A percentile compares a stretch with the other conserved stretches of the same genome.
phyloP scores from a whole-genome alignment of 2,888 invertebrate species.

The Drosophila multiciliata region DNA sequence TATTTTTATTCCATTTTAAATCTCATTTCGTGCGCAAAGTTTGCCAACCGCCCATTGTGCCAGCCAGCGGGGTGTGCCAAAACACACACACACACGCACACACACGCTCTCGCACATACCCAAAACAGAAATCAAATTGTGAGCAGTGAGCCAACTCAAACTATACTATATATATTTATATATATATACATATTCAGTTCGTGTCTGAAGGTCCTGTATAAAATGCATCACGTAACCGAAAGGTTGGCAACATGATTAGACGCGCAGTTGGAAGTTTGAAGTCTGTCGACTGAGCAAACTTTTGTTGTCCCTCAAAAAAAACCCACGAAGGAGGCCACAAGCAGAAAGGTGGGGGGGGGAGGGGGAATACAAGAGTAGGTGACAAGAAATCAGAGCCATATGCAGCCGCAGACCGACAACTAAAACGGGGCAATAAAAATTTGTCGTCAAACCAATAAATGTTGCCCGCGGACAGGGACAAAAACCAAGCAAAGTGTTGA shows the following conservation, averaged over 20 bases:
- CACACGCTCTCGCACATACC: slow-evolving; percentile 39
- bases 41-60: slow-evolving; percentile 43
- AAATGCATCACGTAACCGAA: slow-evolving; percentile 73
- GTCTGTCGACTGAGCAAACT: slow-evolving; percentile 42
- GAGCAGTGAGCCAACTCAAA: slow-evolving; percentile 59
- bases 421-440: slow-evolving; percentile 75
- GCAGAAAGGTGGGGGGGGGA: too few species aligned
- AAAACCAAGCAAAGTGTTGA: slow-evolving; percentile 9
- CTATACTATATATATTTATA: slow-evolving; percentile 23
- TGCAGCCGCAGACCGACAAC: slow-evolving; percentile 60
- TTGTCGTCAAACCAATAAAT: slow-evolving; percentile 77
- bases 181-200: neutral
- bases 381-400: slow-evolving; percentile 64
- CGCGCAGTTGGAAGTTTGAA: slow-evolving; percentile 38
- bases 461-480: slow-evolving; percentile 38
- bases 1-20: neutral
- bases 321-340: neutral
- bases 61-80: slow-evolving; percentile 38
- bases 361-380: slow-evolving; percentile 1
- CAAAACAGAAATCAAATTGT: slow-evolving; percentile 74
- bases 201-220: slow-evolving; percentile 44
- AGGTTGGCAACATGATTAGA: slow-evolving; percentile 73
- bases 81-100: slow-evolving; percentile 26
- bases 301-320: slow-evolving; percentile 24
- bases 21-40: slow-evolving; percentile 30